phyloP scores from a whole-genome alignment of 2,797 vertebrate genomes.

The Avahi laniger region DNA sequence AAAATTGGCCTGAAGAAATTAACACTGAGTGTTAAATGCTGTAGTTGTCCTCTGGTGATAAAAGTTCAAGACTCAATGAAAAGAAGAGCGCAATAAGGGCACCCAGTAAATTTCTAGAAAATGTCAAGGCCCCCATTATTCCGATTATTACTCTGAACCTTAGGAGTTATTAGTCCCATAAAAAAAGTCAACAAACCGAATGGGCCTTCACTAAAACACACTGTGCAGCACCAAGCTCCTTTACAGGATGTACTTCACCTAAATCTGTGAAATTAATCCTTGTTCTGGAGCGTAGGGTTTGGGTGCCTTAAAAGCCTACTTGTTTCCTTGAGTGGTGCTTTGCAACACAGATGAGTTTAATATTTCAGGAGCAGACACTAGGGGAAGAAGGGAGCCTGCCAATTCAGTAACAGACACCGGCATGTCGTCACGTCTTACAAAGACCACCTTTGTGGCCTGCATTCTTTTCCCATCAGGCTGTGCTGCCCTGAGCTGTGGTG shows the following conservation, averaged over 20 bases:
- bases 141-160: constrained; percentile 49
- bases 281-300: constrained; percentile 21
- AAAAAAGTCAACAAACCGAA: constrained; percentile 65
- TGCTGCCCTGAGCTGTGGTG: constrained; percentile 40
- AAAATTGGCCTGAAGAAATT: constrained; percentile 10
- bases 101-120: background rate
- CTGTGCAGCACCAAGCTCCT: constrained; percentile 11
- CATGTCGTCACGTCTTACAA: constrained; percentile 37
- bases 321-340: constrained; percentile 68
- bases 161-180: background rate
- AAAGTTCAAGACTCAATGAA: background rate
- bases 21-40: background rate
- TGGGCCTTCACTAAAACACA: constrained; percentile 47
- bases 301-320: constrained; percentile 69
- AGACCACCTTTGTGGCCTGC: constrained; percentile 59
- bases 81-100: background rate
- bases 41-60: background rate
- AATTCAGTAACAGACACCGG: constrained; percentile 44
- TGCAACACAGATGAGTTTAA: constrained; percentile 65
- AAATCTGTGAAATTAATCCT: constrained; percentile 70
- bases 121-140: constrained; percentile 20
- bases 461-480: constrained; percentile 51
- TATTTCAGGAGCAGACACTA: constrained; percentile 67
- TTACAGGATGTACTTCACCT: constrained; percentile 62
- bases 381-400: constrained; percentile 64